A percentile compares a stretch with the other conserved stretches of the same genome.
Evolutionary conservation across 1,140 invertebrate species (phyloP).

Genomic region (Ips nitidus): DNA sequence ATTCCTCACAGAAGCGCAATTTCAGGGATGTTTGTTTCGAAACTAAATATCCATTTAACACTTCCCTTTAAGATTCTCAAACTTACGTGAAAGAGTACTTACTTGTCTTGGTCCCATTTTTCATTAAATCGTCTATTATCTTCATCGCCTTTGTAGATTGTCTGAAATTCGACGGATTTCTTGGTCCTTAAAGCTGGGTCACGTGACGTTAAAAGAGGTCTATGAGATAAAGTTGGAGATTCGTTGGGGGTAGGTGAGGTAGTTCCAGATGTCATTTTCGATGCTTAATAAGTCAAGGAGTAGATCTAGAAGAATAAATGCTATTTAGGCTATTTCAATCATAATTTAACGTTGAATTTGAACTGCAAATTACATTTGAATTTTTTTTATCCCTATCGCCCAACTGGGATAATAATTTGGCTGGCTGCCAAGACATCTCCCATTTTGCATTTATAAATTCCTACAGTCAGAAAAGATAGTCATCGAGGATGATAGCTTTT

Average conservation of each 20-base stretch:
- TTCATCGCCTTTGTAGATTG: slow-evolving; percentile 26
- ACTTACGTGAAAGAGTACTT: slow-evolving; percentile 6
- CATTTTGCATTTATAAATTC: slow-evolving; percentile 34
- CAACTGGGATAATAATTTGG: slow-evolving; percentile 30
- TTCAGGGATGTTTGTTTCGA: too few relatives aligned
- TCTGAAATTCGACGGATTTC: slow-evolving; percentile 43
- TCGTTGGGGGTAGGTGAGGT: slow-evolving; percentile 46
- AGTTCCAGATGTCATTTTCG: slow-evolving; percentile 47
- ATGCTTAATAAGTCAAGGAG: slow-evolving; percentile 21
- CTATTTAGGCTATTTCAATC: background rate
- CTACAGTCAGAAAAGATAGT: slow-evolving; percentile 27
- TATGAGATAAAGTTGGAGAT: slow-evolving; percentile 45
- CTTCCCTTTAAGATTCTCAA: background rate
- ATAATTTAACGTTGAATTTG: background rate
- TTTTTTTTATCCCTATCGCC: slow-evolving; percentile 17
- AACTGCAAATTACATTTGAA: slow-evolving; percentile 6
- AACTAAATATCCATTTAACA: too few relatives aligned
- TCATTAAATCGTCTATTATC: slow-evolving; percentile 27
- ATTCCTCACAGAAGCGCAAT: too few relatives aligned
- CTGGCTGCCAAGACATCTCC: slow-evolving; percentile 24
- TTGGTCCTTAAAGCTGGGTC: slow-evolving; percentile 22
- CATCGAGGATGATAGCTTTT: slow-evolving; percentile 25
- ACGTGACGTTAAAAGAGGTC: slow-evolving; percentile 41
- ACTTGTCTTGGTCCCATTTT: slow-evolving; percentile 40
- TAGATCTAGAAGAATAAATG: slow-evolving; percentile 19